These are phyloP conservation scores for Oryzias woworae DNA, from an alignment of 2,113 vertebrate species.

Conservation along the genomic window DNA sequence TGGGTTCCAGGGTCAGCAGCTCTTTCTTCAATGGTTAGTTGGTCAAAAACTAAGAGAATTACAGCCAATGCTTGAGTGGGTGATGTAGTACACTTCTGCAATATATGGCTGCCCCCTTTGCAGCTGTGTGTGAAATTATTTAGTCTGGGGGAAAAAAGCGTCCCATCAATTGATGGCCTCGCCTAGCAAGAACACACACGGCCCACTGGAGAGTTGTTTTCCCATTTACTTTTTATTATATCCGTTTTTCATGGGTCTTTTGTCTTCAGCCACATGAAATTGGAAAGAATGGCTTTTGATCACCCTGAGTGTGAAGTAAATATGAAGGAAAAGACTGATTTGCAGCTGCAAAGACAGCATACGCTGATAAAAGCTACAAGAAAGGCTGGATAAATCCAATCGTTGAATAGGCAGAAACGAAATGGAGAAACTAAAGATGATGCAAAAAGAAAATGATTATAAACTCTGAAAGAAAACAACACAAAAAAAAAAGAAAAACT, in stretches of 20 bases:
- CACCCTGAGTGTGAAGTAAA: constrained; percentile 43
- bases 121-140: constrained; percentile 53
- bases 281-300: constrained; percentile 55
- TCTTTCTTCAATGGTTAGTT: constrained; percentile 16
- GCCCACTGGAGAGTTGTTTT: constrained; percentile 46
- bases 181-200: constrained; percentile 25
- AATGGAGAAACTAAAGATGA: neutral
- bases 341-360: constrained; percentile 11
- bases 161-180: constrained; percentile 43
- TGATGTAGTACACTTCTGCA: constrained; percentile 32
- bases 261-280: constrained; percentile 50
- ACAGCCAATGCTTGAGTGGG: constrained; percentile 12
- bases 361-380: neutral
- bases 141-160: constrained; percentile 28
- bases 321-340: constrained; percentile 19
- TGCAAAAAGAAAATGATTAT: neutral
- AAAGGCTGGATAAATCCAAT: constrained; percentile 24
- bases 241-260: constrained; percentile 36
- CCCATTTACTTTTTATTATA: constrained; percentile 33
- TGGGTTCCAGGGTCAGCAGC: constrained; percentile 3
- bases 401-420: constrained; percentile 1
- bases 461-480: neutral
- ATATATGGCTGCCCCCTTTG: constrained; percentile 42
- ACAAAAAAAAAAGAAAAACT: neutral
- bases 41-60: constrained; percentile 7